Evolutionary conservation across 2,113 vertebrate genomes (phyloP), one percentile per base, ranked within the genome.

Genomic region (Crotophaga sulcirostris): DNA sequence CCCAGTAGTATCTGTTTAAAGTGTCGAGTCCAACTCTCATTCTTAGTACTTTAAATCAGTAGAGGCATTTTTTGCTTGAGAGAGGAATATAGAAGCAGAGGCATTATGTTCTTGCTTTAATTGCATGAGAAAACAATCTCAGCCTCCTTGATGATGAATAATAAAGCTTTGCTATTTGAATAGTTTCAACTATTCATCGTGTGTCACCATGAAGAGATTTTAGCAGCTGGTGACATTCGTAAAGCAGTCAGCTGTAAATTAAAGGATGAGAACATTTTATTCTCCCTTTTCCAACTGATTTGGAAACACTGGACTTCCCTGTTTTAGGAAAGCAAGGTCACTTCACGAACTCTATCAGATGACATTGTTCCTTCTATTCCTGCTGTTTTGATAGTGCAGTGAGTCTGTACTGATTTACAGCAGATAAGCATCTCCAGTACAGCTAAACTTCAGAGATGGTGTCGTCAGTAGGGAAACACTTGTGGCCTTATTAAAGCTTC

Each of bases 131-230:
- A 92, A 82, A 82, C 33, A 68, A 38, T 74, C 38, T 78, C 16
- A 26, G 67, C 58, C 33, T 87, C 45, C 82, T 75, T 69, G 66
- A 44, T 5, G 2, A 23, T 55, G 68, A 70, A 36, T 79, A 87
- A 93, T 52, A 92, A 60, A 72, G 25, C 56, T 52, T 59, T 84
- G 11, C 19, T 78, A 3, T 87, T 91, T 81, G n/a, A 75, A 52
- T 44, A 33, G 31, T 56, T 56, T 74, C 60, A 77, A 36, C 52
- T 67, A 67, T 44, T 76, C 44, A 59, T 73, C 44, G 7, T 81
- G 76, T 81, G 70, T 83, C 67, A 83, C n/a, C 54, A 52, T 64
- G 45, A 84, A 84, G 59, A 93, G 68, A 86, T 95, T 85, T 83
- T 34, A 88, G 82, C 82, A 94, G 90, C 62, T 84, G 69, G 40